Evolutionary conservation across 2,797 vertebrate species (phyloP).

Genomic region (Gymnoscopelus braueri): DNA sequence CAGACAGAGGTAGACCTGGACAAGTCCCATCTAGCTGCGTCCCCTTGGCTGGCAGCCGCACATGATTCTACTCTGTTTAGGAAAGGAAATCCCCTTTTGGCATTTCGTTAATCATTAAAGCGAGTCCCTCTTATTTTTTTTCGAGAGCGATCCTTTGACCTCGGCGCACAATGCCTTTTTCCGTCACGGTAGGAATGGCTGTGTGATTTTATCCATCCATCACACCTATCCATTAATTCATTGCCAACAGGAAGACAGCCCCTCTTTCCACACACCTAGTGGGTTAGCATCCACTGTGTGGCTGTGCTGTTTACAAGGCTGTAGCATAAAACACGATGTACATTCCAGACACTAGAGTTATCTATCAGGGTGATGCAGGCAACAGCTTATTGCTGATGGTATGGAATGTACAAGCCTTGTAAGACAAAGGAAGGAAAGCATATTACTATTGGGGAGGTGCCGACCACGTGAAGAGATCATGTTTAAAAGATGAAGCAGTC

Average conservation of each 20-base stretch:
- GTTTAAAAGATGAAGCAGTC: neutral
- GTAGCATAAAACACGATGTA: conserved; percentile 10
- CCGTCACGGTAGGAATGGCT: conserved; percentile 62
- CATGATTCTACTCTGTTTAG: conserved; percentile 72
- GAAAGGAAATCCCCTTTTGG: conserved; percentile 78
- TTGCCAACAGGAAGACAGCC: conserved; percentile 55
- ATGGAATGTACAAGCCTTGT: conserved; percentile 54
- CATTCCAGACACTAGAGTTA: conserved; percentile 54
- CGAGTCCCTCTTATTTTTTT: conserved; percentile 68
- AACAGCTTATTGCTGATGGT: conserved; percentile 35
- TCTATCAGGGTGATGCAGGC: conserved; percentile 32
- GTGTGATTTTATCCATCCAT: conserved; percentile 74
- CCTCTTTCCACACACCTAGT: conserved; percentile 45
- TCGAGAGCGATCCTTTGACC: conserved; percentile 71
- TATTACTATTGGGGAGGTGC: too few relatives aligned
- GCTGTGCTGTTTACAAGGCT: conserved; percentile 36
- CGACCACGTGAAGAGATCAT: too few relatives aligned
- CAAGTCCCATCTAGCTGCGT: conserved; percentile 52
- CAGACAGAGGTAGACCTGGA: conserved; percentile 32
- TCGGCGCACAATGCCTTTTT: conserved; percentile 71
- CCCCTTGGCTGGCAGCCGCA: conserved; percentile 53
- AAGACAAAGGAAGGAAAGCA: too few relatives aligned
- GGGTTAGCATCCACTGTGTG: conserved; percentile 32
- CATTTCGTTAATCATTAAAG: conserved; percentile 79
- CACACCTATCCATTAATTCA: conserved; percentile 62